A percentile compares a stretch with the other conserved stretches of the same genome.
These are phyloP conservation scores for Excalfactoria chinensis DNA, from an alignment of 2,113 vertebrate species.

Conservation along the genomic window DNA sequence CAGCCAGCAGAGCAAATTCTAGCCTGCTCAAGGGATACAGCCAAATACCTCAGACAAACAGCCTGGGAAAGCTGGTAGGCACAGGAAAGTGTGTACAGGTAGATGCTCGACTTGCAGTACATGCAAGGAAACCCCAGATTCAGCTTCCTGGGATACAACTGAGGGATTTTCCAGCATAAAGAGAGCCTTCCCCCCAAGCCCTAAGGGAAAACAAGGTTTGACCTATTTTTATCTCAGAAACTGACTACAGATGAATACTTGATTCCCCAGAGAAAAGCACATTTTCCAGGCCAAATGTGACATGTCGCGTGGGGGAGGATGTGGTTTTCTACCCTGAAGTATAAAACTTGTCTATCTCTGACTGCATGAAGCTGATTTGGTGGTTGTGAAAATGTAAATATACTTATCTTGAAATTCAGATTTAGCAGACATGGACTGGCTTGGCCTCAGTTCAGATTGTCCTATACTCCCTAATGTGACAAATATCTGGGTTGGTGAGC, in stretches of 20 bases:
- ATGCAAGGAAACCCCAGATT: background rate
- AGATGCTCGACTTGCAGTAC: background rate
- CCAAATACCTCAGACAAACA: background rate
- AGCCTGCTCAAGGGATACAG: accelerated
- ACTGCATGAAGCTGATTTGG: background rate
- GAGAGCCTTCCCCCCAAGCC: background rate
- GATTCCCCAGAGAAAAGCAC: background rate
- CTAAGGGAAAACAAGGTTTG: background rate
- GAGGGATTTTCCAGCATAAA: background rate
- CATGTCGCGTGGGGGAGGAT: background rate
- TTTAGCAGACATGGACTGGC: accelerated
- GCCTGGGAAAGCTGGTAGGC: accelerated
- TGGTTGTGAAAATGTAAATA: background rate
- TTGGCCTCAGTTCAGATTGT: background rate
- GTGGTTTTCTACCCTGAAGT: background rate
- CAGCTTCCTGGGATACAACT: background rate
- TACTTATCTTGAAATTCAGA: background rate
- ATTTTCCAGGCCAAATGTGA: slow-evolving; percentile 1
- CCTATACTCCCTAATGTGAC: background rate
- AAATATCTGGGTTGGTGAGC: background rate
- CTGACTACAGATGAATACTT: background rate
- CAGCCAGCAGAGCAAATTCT: background rate
- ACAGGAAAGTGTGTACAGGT: background rate
- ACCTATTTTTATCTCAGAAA: slow-evolving; percentile 22
- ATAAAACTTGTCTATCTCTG: background rate